Evolutionary conservation across 2,113 vertebrate species (phyloP), one percentile per base, ranked within the genome.

Genomic region (Ailurus styani): DNA sequence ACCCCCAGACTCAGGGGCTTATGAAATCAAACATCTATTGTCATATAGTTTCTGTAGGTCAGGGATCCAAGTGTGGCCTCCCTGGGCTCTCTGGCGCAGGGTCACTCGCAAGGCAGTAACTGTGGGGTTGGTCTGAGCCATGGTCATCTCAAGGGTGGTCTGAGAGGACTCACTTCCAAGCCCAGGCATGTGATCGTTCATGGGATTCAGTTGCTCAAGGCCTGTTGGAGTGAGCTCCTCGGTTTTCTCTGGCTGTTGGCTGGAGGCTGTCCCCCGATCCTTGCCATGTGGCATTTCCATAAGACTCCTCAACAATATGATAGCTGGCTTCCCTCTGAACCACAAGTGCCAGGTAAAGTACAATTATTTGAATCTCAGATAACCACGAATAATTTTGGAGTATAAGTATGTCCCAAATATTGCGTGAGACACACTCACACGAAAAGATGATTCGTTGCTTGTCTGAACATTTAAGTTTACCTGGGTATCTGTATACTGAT

Each of bases 351-450:
- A 70, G 81, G 40, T n/a, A 64, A 8, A 90, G 73, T 75, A 57
- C 57, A 78, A 31, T 18, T 78, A 13, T 84, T 79, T 62, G 40
- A 85, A 64, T 85, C 91, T 85, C 62, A 72, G 68, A 72, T 25
- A 37, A 70, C 7, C 60, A 52, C 2, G 73, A 89, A 57, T 50
- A 40, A 66, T 40, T 70, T 68, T 78, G 52, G 12, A 83, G 23
- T 13, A 18, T 77, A 50, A 50, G 2, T 40, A 50, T 57, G 52
- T 73, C 79, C 37, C 37, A 47, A 85, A 78, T 57, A 78, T 57
- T 55, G 34, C 42, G 31, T 23, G 31, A 68, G 50, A 78, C 31
- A 90, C 70, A 50, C 18, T 90, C 66, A 81, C 15, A 40, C 5
- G n/a, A 79, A 66, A 78, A 29, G 31, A 70, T 29, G 75, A 47